phyloP scores from a whole-genome alignment of 2,113 vertebrate genomes.

The Trogon melanurus region DNA sequence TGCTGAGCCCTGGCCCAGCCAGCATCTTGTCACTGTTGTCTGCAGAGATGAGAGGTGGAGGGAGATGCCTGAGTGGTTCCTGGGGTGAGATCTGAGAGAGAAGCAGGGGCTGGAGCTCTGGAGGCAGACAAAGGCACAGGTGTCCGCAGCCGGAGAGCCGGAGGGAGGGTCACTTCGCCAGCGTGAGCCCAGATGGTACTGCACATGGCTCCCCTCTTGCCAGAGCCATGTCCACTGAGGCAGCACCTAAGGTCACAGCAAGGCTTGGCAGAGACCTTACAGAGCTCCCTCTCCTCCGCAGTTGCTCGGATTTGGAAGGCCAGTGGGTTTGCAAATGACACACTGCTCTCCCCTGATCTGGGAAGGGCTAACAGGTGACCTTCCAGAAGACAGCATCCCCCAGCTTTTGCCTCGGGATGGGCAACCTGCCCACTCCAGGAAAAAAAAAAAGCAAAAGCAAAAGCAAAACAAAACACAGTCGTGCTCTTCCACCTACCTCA shows the following conservation, averaged over 20 bases:
- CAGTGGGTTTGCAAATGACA: background rate
- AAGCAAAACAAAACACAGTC: background rate
- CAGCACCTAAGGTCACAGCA: conserved; percentile 63
- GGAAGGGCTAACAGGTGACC: conserved; percentile 30
- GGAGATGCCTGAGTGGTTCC: background rate
- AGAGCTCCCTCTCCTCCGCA: background rate
- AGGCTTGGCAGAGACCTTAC: conserved; percentile 45
- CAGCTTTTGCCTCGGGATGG: background rate
- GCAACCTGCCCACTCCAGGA: background rate
- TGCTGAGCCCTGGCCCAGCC: background rate
- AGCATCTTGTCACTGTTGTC: background rate
- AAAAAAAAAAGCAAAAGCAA: background rate
- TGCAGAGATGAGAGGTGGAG: background rate
- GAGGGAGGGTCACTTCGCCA: conserved; percentile 69
- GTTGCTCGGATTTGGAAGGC: conserved; percentile 5
- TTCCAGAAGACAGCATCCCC: conserved; percentile 19
- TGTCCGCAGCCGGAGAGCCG: conserved; percentile 17
- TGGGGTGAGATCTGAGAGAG: background rate
- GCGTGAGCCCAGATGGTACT: conserved; percentile 54
- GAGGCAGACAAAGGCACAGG: conserved; percentile 52
- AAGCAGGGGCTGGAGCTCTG: background rate
- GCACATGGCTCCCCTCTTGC: conserved; percentile 50
- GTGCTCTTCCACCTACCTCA: background rate
- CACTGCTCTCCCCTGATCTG: background rate
- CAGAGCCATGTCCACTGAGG: conserved; percentile 47